These are phyloP conservation scores for Harpalus rubripes DNA, from an alignment of 2,888 invertebrate species.

Conservation along the genomic window DNA sequence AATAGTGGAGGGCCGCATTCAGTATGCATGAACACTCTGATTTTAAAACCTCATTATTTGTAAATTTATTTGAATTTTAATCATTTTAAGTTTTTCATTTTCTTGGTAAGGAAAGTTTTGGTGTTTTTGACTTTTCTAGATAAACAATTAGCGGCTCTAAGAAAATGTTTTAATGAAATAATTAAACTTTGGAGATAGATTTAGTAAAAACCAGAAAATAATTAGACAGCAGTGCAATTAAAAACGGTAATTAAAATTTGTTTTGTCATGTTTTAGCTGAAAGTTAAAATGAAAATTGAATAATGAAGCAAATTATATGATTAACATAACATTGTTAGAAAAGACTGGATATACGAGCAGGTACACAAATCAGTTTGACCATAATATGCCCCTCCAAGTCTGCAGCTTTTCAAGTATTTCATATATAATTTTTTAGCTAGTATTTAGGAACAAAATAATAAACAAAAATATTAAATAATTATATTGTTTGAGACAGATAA, in stretches of 20 bases:
- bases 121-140: neutral
- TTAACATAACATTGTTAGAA: neutral
- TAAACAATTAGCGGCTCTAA: conserved; percentile 22
- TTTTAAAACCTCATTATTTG: too few species aligned
- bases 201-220: conserved; percentile 12
- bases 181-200: conserved; percentile 16
- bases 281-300: neutral
- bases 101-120: conserved; percentile 27
- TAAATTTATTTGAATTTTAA: conserved; percentile 12
- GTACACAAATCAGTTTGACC: neutral
- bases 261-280: neutral
- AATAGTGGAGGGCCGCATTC: too few species aligned
- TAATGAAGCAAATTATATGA: neutral
- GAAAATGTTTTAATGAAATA: conserved; percentile 26
- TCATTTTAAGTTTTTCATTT: neutral
- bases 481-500: too few species aligned
- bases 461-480: too few species aligned
- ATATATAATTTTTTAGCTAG: too few species aligned
- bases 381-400: neutral
- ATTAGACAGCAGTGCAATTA: conserved; percentile 6
- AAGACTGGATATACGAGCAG: neutral
- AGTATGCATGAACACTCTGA: too few species aligned
- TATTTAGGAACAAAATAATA: too few species aligned
- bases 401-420: too few species aligned
- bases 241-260: conserved; percentile 9